Base-by-base conservation (phyloP, 2,797 vertebrate species). In the Aeoliscus strigatus region DNA sequence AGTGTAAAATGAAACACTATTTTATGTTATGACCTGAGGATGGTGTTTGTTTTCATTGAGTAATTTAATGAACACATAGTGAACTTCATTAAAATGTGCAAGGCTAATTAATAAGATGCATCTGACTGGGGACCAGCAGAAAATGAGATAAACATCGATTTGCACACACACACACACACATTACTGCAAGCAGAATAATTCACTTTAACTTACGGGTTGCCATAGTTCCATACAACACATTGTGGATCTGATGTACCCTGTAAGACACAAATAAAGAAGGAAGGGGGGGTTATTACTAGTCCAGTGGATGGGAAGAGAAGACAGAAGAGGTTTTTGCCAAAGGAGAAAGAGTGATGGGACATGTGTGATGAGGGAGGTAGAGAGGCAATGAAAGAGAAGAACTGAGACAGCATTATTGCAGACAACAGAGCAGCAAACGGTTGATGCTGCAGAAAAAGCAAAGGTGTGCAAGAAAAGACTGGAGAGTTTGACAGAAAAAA, bases 151-250 rank as follows among this genome's bases (percentile, higher is more conserved):
- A 39, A 61, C 60, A 71, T 60, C 18, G 16, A 36, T 23, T 39
- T 18, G 32, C 35, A 36, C 13, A 33, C 30, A 2, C n/a, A 1
- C 27, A 30, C 27, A 13, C 16, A 53, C 30, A 35, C 9, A 13
- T n/a, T n/a, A n/a, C n/a, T n/a, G n/a, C n/a, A n/a, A 51, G 39
- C 28, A 48, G 16, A 70, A 60, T 60, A 16, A 60, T 61, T 70
- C n/a, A 62, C 46, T 52, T 39, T 52, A 77, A 97, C 94, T 94
- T 89, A 97, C 94, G 69, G 85, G 89, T 89, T 93, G 35, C 89
- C 84, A 74, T 93, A 93, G 85, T 97, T 93, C 96, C 94, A 97
- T 78, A 93, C 91, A 70, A 93, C 91, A 3, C 94, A 98, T 65
- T 91, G 93, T 39, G 94, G 90, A 69, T 96, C 91, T 5, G 92